Percentiles rank a stretch among this genome's conserved stretches.
phyloP scores from a whole-genome alignment of 2,113 vertebrate genomes.

The Mesitornis unicolor region DNA sequence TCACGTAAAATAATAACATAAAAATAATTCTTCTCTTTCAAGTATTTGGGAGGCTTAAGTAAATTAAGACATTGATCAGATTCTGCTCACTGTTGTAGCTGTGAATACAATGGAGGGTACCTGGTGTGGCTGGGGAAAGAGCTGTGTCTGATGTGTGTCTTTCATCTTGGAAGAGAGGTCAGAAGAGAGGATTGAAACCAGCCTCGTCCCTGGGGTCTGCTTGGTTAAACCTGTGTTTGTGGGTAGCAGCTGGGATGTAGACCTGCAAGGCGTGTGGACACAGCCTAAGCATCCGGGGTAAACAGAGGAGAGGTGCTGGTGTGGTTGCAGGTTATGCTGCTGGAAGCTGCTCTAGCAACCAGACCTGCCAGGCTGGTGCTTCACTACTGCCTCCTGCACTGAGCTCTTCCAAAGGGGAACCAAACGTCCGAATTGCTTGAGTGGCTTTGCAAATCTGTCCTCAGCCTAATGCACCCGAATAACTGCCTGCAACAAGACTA shows the following conservation, averaged over 20 bases:
- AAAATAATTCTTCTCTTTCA: conserved; percentile 34
- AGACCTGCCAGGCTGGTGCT: neutral
- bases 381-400: neutral
- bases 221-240: neutral
- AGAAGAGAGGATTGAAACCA: neutral
- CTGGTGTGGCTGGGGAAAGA: neutral
- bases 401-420: neutral
- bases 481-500: conserved; percentile 7
- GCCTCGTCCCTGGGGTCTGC: rapidly evolving
- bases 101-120: neutral
- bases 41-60: neutral
- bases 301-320: neutral
- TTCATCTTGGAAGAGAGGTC: neutral
- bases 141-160: neutral
- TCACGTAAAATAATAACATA: neutral
- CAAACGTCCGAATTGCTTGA: neutral
- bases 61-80: conserved; percentile 28
- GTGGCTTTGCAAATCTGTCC: neutral
- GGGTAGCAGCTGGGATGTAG: neutral
- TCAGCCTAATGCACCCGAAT: conserved; percentile 11
- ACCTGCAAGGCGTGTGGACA: neutral
- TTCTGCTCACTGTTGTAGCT: neutral
- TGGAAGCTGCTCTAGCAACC: neutral
- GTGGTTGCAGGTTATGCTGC: neutral
- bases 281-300: neutral